Evolutionary conservation across 2,113 vertebrate genomes (phyloP), one percentile per base, ranked within the genome.

Genomic region (Arvicanthis niloticus): DNA sequence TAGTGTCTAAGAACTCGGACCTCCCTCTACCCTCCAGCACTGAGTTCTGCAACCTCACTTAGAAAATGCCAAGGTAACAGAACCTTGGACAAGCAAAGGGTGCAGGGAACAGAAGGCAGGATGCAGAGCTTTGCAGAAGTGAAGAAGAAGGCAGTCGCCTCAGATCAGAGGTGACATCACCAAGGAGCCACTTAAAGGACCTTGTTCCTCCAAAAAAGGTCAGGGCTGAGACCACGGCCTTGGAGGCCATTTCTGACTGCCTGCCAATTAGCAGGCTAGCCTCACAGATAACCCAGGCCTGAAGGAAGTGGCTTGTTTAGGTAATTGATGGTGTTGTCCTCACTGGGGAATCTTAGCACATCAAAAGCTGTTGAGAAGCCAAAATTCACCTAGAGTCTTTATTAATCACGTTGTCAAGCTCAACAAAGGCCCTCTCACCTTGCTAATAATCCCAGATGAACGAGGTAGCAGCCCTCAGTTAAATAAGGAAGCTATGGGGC

Each of bases 381-480:
- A 86, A 65, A 91, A 97, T 76, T 97, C 93, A 96, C 95, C 73
- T 80, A 8, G 21, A 84, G 93, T 96, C 89, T 95, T 94, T 96
- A 95, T 97, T 97, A 96, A 97, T 97, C 96, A 97, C 96, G 94
- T 94, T 97, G 96, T 95, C 94, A 91, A 94, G 93, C 89, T 96
- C 91, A 95, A 96, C 97, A 97, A 93, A 96, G 93, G 67, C 88
- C 42, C 82, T 82, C 91, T 85, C 31, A 75, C 95, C 96, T 94
- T 67, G 87, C 96, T 97, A 95, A 96, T 91, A 91, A 96, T 94
- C 96, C 96, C 96, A 93, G 93, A 91, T 85, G 92, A 94, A 89
- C 85, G 92, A 96, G 96, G 93, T 29, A 93, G 91, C 89, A 93
- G 65, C 82, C 91, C 95, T 96, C 89, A 15, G 91, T 96, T 94